Conservation (phyloP, 2,888 invertebrate species). For the Carcina quercana region DNA sequence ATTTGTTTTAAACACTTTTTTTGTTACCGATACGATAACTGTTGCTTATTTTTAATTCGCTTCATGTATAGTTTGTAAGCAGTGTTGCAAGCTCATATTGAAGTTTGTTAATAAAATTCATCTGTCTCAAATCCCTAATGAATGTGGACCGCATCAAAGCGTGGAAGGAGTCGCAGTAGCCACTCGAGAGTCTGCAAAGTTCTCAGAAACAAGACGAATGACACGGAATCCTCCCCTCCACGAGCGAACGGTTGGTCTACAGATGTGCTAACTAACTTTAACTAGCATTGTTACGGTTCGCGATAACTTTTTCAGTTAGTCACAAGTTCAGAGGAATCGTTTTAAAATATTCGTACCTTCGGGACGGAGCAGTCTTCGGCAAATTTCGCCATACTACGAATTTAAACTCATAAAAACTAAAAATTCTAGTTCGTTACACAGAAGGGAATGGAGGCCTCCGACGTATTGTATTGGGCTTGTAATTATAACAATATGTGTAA, state of each 20-base stretch:
- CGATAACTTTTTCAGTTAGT: slow-evolving; percentile 15
- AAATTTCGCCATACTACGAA: too few relatives aligned
- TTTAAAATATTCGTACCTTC: too few relatives aligned
- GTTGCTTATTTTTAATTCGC: too few relatives aligned
- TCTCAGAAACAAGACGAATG: slow-evolving; percentile 18
- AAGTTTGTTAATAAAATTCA: slow-evolving; percentile 25
- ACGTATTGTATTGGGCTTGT: too few relatives aligned
- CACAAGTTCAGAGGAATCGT: too few relatives aligned
- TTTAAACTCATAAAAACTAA: too few relatives aligned
- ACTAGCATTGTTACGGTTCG: slow-evolving; percentile 12
- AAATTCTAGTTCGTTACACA: too few relatives aligned
- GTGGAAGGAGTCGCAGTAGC: slow-evolving; percentile 18
- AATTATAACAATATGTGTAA: too few relatives aligned
- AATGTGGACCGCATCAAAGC: slow-evolving; percentile 32
- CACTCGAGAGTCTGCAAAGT: slow-evolving; percentile 45
- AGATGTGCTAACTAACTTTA: slow-evolving; percentile 22
- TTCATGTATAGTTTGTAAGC: slow-evolving; percentile 9
- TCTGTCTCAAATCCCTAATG: slow-evolving; percentile 28
- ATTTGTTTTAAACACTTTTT: too few relatives aligned
- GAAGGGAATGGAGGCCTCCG: too few relatives aligned
- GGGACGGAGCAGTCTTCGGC: too few relatives aligned
- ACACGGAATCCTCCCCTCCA: slow-evolving; percentile 6
- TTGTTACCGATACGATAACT: too few relatives aligned
- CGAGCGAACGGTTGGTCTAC: slow-evolving; percentile 15
- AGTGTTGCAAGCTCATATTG: slow-evolving; percentile 16